These are phyloP conservation scores for Ceyx erithaca DNA, from an alignment of 2,797 vertebrate genomes.

Conservation along the genomic window DNA sequence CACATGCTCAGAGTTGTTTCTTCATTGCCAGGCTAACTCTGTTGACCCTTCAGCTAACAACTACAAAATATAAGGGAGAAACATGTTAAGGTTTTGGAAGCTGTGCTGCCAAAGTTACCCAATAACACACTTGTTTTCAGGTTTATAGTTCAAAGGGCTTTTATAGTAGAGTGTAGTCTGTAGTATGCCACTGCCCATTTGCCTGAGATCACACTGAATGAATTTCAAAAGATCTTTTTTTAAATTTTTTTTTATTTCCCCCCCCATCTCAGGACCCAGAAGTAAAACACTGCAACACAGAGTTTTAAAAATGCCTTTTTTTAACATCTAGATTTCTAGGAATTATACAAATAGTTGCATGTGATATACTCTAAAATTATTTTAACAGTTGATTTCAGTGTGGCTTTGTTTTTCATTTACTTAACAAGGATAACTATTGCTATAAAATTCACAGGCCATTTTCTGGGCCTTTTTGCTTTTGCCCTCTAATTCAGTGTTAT, in stretches of 20 bases:
- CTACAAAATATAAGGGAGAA: conserved; percentile 40
- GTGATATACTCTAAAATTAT: background rate
- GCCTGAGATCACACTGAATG: background rate
- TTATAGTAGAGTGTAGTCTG: conserved; percentile 14
- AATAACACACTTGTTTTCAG: conserved; percentile 47
- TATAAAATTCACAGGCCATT: background rate
- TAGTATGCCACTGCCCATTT: background rate
- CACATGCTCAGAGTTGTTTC: background rate
- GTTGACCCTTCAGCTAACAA: background rate
- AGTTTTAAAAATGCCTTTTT: background rate
- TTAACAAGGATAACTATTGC: background rate
- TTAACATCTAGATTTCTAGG: background rate
- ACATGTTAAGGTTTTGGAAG: conserved; percentile 39
- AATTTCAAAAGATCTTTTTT: background rate
- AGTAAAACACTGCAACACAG: background rate
- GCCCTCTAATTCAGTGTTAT: background rate
- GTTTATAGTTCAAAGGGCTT: conserved; percentile 61
- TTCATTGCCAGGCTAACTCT: background rate
- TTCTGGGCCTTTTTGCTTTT: background rate
- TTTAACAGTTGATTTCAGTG: background rate
- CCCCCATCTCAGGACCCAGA: background rate
- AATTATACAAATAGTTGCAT: background rate
- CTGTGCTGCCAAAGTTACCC: conserved; percentile 39
- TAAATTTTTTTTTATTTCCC: background rate
- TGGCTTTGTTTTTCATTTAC: conserved; percentile 7